These are phyloP conservation scores for Phalangium opilio DNA, from an alignment of 2,888 invertebrate species.

Conservation along the genomic window DNA sequence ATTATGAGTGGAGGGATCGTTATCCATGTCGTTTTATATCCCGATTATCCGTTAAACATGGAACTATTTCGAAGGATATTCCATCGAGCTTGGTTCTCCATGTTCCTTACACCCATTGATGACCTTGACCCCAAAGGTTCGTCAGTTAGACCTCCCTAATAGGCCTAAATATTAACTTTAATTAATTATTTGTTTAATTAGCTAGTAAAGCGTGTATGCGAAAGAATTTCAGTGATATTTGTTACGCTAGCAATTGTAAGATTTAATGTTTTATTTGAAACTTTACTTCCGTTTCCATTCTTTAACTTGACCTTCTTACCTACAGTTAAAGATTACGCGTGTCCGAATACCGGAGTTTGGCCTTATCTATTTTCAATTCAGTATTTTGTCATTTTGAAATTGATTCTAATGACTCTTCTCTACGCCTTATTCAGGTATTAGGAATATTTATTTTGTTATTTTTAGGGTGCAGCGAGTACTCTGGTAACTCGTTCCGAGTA, in stretches of 20 bases:
- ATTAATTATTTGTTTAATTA: no score
- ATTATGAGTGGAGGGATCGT: slow-evolving; percentile 31
- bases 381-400: slow-evolving; percentile 25
- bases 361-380: slow-evolving; percentile 24
- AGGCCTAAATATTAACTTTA: no score
- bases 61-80: slow-evolving; percentile 28
- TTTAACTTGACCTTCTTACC: not conserved
- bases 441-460: no score
- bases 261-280: no score
- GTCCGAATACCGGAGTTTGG: slow-evolving; percentile 21
- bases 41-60: slow-evolving; percentile 29
- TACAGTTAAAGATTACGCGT: slow-evolving; percentile 18
- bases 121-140: slow-evolving; percentile 23
- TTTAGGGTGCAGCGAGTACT: no score
- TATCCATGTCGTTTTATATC: slow-evolving; percentile 34
- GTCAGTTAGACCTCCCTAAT: no score
- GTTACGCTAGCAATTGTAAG: no score
- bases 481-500: no score
- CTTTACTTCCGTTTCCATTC: no score
- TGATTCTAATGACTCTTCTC: slow-evolving; percentile 29
- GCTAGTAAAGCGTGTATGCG: no score
- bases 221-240: no score
- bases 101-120: slow-evolving; percentile 31
- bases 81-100: slow-evolving; percentile 32
- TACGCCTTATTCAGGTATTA: slow-evolving; percentile 29